Percentiles rank a stretch among this genome's conserved stretches.
Evolutionary conservation across 2,888 invertebrate species (phyloP).

Genomic region (Actias luna): DNA sequence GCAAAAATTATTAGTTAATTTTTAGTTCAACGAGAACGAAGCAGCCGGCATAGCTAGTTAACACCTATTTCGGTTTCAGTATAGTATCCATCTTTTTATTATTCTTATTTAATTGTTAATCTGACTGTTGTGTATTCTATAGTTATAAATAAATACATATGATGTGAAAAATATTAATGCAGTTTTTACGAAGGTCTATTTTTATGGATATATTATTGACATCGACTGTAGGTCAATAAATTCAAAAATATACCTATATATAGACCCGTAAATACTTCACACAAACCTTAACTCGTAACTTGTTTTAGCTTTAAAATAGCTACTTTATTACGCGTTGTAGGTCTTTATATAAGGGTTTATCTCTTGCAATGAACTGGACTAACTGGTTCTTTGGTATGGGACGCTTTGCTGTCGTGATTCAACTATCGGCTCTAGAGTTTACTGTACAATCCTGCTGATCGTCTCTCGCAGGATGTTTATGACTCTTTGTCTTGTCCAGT

Average conservation of each 20-base stretch:
- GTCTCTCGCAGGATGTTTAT: conserved; percentile 22
- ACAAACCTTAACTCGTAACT: conserved; percentile 36
- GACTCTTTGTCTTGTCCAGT: conserved; percentile 26
- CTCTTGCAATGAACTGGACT: conserved; percentile 36
- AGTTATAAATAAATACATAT: too few species aligned
- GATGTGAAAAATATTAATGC: too few species aligned
- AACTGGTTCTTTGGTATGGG: conserved; percentile 56
- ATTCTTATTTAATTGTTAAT: too few species aligned
- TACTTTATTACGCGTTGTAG: conserved; percentile 43
- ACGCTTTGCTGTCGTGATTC: conserved; percentile 48
- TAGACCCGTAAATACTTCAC: conserved; percentile 27
- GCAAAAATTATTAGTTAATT: too few species aligned
- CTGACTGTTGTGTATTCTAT: too few species aligned
- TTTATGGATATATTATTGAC: not conserved
- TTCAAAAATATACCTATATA: not conserved
- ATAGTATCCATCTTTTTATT: too few species aligned
- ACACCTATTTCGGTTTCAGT: too few species aligned
- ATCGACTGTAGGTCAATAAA: not conserved
- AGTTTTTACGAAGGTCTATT: too few species aligned
- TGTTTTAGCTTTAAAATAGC: conserved; percentile 52
- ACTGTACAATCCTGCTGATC: conserved; percentile 19
- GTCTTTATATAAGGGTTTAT: conserved; percentile 43
- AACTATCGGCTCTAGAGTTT: conserved; percentile 30
- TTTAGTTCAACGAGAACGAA: too few species aligned
- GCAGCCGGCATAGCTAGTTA: too few species aligned